A percentile compares a stretch with the other conserved stretches of the same genome.
Conservation (phyloP, 2,113 vertebrate species). For the Gymnobelideus leadbeateri region DNA sequence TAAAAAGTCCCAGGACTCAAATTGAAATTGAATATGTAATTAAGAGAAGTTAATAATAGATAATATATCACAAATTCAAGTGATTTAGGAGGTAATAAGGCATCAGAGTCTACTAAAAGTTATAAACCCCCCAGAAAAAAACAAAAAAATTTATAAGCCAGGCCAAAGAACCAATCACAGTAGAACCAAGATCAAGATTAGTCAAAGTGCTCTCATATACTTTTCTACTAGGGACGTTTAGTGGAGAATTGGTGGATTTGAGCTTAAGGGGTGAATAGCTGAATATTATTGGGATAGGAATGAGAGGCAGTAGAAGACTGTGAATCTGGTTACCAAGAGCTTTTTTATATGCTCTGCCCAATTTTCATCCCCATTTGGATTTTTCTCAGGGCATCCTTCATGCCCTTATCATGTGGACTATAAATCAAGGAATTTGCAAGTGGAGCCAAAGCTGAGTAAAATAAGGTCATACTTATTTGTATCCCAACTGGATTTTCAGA, state of each 20-base stretch:
- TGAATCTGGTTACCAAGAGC: neutral
- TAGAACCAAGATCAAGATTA: neutral
- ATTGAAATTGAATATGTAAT: neutral
- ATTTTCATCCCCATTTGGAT: neutral
- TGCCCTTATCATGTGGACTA: constrained; percentile 59
- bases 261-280: neutral
- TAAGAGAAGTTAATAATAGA: neutral
- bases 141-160: neutral
- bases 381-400: constrained; percentile 53
- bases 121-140: neutral
- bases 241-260: neutral
- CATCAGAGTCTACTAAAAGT: neutral
- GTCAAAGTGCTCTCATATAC: neutral
- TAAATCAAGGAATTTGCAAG: constrained; percentile 61
- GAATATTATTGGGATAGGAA: neutral
- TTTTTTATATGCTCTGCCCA: neutral
- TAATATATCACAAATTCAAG: neutral
- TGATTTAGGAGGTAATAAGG: neutral
- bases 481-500: constrained; percentile 19
- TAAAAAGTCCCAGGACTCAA: neutral
- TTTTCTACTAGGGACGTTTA: neutral
- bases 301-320: neutral
- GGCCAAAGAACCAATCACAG: neutral
- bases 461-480: constrained; percentile 41
- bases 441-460: constrained; percentile 49